Conservation (phyloP, 1,140 invertebrate genomes). For the Mactra quadrangularis region DNA sequence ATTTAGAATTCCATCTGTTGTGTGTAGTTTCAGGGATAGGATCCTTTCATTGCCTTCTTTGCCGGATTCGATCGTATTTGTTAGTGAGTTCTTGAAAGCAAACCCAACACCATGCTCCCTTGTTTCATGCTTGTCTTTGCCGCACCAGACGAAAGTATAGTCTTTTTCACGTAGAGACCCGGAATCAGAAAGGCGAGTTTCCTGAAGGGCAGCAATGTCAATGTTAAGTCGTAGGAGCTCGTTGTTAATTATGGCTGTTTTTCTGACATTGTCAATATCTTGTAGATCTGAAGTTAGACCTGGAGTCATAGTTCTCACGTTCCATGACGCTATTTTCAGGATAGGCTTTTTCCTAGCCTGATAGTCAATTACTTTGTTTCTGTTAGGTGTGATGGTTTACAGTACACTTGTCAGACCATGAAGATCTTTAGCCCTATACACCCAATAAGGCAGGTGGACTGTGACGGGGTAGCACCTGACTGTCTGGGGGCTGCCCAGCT, state of each 20-base stretch:
- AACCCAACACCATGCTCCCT: not conserved
- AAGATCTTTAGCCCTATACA: not conserved
- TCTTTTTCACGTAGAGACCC: not conserved
- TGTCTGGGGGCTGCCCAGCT: conserved; percentile 22
- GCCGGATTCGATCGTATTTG: not conserved
- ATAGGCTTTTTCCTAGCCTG: no score
- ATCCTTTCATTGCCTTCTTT: not conserved
- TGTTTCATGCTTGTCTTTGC: not conserved
- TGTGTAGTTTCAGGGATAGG: not conserved
- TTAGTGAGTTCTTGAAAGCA: no score
- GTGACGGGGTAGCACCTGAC: conserved; percentile 4
- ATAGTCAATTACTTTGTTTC: no score
- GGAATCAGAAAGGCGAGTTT: not conserved
- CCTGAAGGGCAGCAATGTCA: conserved; percentile 9
- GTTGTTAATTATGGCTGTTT: not conserved
- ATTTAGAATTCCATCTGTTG: no score
- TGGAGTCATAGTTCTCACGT: not conserved
- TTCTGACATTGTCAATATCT: not conserved
- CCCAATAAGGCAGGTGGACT: conserved; percentile 14
- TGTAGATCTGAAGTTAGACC: not conserved
- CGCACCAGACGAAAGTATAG: not conserved
- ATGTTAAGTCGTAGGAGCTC: not conserved
- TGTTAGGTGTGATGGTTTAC: not conserved
- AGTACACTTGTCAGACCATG: not conserved
- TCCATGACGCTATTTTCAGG: no score